A percentile compares a stretch with the other conserved stretches of the same genome.
phyloP scores from a whole-genome alignment of 1,140 invertebrate genomes.

The Oppia nitens region DNA sequence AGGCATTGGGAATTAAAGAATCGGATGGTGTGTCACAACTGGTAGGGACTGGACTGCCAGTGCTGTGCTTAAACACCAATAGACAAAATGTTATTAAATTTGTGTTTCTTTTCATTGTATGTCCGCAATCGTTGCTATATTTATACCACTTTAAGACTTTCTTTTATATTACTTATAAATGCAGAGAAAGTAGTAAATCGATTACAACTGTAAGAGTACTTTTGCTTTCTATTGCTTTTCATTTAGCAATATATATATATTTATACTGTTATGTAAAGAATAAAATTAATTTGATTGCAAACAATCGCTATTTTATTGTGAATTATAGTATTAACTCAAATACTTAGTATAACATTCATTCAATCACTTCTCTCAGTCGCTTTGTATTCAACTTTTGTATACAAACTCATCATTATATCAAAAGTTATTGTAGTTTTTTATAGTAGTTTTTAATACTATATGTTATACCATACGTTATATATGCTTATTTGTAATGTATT shows the following conservation, averaged over 20 bases:
- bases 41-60: background rate
- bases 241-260: background rate
- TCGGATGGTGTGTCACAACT: background rate
- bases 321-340: background rate
- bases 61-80: background rate
- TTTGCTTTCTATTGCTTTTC: background rate
- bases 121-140: no score
- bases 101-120: no score
- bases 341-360: background rate
- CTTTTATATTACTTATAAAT: no score
- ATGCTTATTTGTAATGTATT: no score
- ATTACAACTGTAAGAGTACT: no score
- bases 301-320: background rate
- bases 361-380: background rate
- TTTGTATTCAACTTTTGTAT: no score
- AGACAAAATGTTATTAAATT: background rate
- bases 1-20: background rate
- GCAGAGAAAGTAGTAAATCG: background rate
- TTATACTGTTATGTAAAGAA: no score
- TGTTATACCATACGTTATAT: no score
- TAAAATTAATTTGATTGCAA: background rate
- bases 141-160: no score
- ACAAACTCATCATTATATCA: no score
- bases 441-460: no score
- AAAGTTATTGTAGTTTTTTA: no score